Evolutionary conservation across 1,140 invertebrate genomes (phyloP), one percentile per base, ranked within the genome.

Genomic region (Meloidogyne hapla): DNA sequence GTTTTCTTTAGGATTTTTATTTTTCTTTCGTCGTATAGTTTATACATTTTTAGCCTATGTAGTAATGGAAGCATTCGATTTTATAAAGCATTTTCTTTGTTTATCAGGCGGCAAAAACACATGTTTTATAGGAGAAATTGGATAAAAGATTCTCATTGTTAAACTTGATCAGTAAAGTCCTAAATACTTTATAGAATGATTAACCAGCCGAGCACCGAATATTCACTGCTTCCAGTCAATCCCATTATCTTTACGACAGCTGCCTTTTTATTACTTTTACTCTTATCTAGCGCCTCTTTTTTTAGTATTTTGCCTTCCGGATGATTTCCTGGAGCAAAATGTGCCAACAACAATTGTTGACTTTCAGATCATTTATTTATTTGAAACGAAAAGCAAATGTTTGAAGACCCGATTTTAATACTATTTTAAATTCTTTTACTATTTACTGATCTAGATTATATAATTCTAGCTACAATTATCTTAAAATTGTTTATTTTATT

Each of bases 361-460:
- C n/a, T n/a, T n/a, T 56, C n/a, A 56, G 48, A 56, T 56, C 18
- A 56, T 56, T 48, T 48, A 13, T 18, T 48, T 48, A 48, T 33
- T 33, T 8, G 33, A 33, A n/a, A n/a, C n/a, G 10, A 12, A 8
- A 42, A 56, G 18, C 3, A 56, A 56, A 56, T n/a, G 45, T 56
- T 56, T n/a, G 48, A n/a, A 56, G 4, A 56, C 12, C 18, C 48
- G n/a, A n/a, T 56, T 33, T n/a, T 33, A 33, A 33, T 56, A 56
- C 48, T 18, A 56, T 18, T 56, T 56, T 56, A 56, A n/a, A 56
- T 56, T 56, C 18, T 56, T 56, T 56, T 15, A 56, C 0, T n/a
- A 56, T 56, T 56, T 56, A 56, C 48, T 56, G 48, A 56, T 56
- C 48, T 56, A n/a, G n/a, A 56, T 56, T 56, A 56, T 56, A 48